Conservation (phyloP, 1,140 invertebrate species). For the Mamestra configurata region DNA sequence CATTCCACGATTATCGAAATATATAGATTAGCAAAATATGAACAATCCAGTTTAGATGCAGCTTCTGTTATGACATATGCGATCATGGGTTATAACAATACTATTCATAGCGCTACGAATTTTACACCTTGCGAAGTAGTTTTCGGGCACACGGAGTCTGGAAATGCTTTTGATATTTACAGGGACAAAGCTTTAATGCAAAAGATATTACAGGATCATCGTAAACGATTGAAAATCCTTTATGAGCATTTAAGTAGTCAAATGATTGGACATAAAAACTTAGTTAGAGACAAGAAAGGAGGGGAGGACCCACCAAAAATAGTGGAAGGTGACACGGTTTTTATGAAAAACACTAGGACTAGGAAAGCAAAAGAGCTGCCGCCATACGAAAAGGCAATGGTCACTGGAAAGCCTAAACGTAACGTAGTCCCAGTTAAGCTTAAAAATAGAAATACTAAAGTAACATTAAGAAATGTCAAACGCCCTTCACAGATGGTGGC, state of each 20-base stretch:
- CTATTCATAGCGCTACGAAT: conserved; percentile 57
- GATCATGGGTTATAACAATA: conserved; percentile 62
- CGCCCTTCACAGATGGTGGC: not conserved
- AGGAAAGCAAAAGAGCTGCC: conserved; percentile 51
- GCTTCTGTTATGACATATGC: conserved; percentile 58
- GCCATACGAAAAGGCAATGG: conserved; percentile 45
- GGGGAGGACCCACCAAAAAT: conserved; percentile 40
- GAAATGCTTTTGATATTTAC: conserved; percentile 52
- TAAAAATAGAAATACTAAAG: not conserved
- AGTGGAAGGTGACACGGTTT: conserved; percentile 46
- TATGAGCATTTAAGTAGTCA: conserved; percentile 61
- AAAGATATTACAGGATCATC: conserved; percentile 63
- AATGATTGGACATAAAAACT: conserved; percentile 51
- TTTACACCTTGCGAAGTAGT: conserved; percentile 64
- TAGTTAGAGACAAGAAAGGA: conserved; percentile 36
- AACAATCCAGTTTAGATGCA: conserved; percentile 40
- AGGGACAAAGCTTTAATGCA: conserved; percentile 56
- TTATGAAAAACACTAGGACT: conserved; percentile 44
- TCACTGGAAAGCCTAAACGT: not conserved
- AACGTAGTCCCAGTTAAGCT: not conserved
- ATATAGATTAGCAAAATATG: conserved; percentile 61
- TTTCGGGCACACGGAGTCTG: conserved; percentile 63
- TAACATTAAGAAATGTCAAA: not conserved
- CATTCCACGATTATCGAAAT: conserved; percentile 62
- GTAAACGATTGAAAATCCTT: conserved; percentile 57